These are phyloP conservation scores for Corythornis leucogaster DNA, from an alignment of 2,797 vertebrate species.

Conservation along the genomic window DNA sequence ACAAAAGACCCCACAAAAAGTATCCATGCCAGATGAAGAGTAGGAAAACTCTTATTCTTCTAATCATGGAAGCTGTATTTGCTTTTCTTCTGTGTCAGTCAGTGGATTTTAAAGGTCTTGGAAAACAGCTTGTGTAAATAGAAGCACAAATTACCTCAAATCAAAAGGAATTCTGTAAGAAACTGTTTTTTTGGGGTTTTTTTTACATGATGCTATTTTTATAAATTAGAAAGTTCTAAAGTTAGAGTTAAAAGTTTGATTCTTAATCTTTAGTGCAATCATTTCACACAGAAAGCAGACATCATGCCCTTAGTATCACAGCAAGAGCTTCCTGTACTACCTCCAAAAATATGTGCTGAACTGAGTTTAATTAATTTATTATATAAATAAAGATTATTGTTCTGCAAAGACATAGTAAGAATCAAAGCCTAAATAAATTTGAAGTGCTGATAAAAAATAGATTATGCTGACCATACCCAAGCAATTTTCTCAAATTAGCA, in stretches of 20 bases:
- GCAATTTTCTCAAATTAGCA: conserved; percentile 23
- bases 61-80: neutral
- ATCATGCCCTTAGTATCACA: neutral
- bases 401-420: neutral
- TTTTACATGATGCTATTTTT: neutral
- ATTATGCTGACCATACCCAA: conserved; percentile 28
- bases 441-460: conserved; percentile 2
- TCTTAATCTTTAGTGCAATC: conserved; percentile 15
- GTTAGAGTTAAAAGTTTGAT: neutral
- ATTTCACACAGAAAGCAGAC: conserved; percentile 13
- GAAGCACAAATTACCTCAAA: neutral
- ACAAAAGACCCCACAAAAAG: neutral
- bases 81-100: neutral
- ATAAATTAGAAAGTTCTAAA: neutral
- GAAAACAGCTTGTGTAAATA: neutral
- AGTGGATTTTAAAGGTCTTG: neutral
- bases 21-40: neutral
- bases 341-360: conserved; percentile 24
- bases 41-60: neutral
- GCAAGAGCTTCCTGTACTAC: conserved; percentile 13
- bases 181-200: neutral
- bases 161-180: neutral
- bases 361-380: conserved; percentile 17
- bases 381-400: conserved; percentile 12
- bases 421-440: conserved; percentile 6